phyloP scores from a whole-genome alignment of 2,113 vertebrate genomes.

The Empidonax alnorum region DNA sequence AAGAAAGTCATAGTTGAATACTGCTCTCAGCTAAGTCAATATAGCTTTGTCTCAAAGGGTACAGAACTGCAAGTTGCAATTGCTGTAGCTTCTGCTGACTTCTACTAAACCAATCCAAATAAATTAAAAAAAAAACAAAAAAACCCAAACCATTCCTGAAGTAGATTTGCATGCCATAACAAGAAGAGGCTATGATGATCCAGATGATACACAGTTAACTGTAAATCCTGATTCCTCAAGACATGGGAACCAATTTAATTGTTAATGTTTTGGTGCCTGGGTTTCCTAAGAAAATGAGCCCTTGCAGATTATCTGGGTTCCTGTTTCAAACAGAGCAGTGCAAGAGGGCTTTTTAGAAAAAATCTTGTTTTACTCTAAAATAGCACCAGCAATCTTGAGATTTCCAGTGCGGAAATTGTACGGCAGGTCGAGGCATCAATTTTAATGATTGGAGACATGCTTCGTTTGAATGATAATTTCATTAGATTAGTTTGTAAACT shows the following conservation, averaged over 20 bases:
- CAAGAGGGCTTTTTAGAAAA: background rate
- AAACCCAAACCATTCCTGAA: background rate
- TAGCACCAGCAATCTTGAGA: background rate
- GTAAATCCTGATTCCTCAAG: background rate
- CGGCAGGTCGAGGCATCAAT: constrained; percentile 23
- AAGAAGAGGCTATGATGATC: background rate
- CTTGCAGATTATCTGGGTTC: background rate
- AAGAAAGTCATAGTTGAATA: background rate
- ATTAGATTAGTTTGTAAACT: constrained; percentile 79
- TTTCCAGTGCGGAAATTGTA: constrained; percentile 32
- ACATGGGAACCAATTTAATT: background rate
- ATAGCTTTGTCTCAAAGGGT: background rate
- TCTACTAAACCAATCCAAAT: background rate
- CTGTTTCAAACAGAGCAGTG: background rate
- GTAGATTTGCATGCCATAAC: background rate
- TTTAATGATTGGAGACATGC: constrained; percentile 69
- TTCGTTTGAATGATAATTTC: constrained; percentile 77
- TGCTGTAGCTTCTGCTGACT: background rate
- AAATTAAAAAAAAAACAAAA: background rate
- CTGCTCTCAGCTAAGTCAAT: background rate
- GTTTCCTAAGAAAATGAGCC: constrained; percentile 23
- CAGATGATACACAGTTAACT: background rate
- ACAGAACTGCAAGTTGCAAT: background rate
- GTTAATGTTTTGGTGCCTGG: background rate
- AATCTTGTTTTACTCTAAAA: background rate